Evolutionary conservation across 2,888 invertebrate genomes (phyloP).

Genomic region (Neoaliturus tenellus): DNA sequence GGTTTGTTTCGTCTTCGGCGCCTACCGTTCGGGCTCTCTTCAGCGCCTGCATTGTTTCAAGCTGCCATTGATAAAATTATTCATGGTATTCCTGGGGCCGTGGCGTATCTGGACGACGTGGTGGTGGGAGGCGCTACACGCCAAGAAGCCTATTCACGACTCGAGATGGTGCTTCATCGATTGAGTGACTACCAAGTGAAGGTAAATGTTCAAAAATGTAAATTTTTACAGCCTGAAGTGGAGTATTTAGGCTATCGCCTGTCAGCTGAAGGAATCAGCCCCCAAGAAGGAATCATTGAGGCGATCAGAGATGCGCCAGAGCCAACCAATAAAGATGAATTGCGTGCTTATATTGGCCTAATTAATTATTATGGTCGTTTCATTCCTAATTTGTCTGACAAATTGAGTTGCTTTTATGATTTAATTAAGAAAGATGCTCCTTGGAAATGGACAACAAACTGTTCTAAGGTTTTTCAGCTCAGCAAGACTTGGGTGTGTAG

Average conservation of each 20-base stretch:
- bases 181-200: neutral
- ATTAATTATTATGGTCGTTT: neutral
- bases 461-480: neutral
- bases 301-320: neutral
- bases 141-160: neutral
- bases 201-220: neutral
- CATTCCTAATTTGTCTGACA: neutral
- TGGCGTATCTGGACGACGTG: neutral
- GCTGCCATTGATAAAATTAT: neutral
- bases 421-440: neutral
- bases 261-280: neutral
- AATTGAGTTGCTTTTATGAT: neutral
- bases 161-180: neutral
- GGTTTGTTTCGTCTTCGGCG: neutral
- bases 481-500: neutral
- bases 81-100: neutral
- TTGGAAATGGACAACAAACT: neutral
- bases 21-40: neutral
- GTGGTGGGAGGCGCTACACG: neutral
- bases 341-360: neutral
- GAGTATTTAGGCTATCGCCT: neutral
- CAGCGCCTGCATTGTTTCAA: neutral
- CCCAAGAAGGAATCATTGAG: neutral
- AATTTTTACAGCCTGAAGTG: neutral
- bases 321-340: neutral